Percentiles rank a stretch among this genome's conserved stretches.
phyloP scores from a whole-genome alignment of 2,888 invertebrate species.

The Temnothorax rugatulus region DNA sequence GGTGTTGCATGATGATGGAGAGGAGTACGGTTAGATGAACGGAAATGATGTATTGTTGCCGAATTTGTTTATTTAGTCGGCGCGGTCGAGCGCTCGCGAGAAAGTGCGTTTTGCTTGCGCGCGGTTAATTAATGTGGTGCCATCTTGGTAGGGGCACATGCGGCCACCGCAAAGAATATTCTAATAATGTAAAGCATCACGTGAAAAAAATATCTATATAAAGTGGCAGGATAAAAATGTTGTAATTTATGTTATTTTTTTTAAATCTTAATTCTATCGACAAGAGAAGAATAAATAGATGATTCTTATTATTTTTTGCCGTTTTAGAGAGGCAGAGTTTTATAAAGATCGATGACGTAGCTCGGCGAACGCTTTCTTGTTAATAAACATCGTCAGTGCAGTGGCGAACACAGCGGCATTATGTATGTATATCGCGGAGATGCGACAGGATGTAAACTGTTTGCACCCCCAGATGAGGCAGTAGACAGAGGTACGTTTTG shows the following conservation, averaged over 20 bases:
- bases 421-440: slow-evolving; percentile 20
- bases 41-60: too few relatives aligned
- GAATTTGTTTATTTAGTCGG: too few relatives aligned
- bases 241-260: background rate
- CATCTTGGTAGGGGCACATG: too few relatives aligned
- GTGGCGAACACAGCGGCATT: slow-evolving; percentile 32
- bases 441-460: slow-evolving; percentile 16
- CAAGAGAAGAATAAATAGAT: background rate
- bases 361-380: slow-evolving; percentile 31
- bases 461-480: slow-evolving; percentile 16
- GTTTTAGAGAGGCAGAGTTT: background rate
- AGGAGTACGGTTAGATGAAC: too few relatives aligned
- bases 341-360: slow-evolving; percentile 30
- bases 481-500: slow-evolving; percentile 31
- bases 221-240: background rate
- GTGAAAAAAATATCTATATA: background rate
- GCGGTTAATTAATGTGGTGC: too few relatives aligned
- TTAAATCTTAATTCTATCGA: background rate
- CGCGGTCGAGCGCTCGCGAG: too few relatives aligned
- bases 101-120: too few relatives aligned
- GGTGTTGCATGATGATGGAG: too few relatives aligned
- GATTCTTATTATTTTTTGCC: slow-evolving; percentile 22
- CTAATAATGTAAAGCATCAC: background rate
- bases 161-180: background rate
- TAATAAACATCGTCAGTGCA: slow-evolving; percentile 39